Base-by-base conservation (phyloP, 2,113 vertebrate genomes). In the Caranx melampygus region DNA sequence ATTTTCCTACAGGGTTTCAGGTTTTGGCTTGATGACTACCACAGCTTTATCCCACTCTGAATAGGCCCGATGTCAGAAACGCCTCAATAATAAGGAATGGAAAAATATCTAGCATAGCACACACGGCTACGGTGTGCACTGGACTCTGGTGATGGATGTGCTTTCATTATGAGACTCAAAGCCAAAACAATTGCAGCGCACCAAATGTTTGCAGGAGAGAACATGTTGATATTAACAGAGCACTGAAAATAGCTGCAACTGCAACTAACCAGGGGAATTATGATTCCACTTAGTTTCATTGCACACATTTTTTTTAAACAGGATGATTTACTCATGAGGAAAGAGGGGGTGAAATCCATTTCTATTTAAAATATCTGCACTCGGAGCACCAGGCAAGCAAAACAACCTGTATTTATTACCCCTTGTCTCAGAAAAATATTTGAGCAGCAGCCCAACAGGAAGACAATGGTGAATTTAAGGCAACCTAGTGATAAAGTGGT, bases 391-490 rank as follows among this genome's bases (percentile, higher is more conserved):
- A 75, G 82, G 70, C 77, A 77, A 64, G 83, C 77, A 67, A 64
- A 84, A 77, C 80, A 65, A 85, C 62, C 72, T 70, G 49, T 89
- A 92, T 91, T 92, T 92, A 90, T 80, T 78, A 63, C 87, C 31
- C 52, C 77, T 70, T 73, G 71, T 83, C 83, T 82, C 55, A 81
- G 60, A 61, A 47, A 87, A 87, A 62, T 85, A 86, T 86, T 84
- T 79, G 63, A 81, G 60, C 57, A 34, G 52, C 14, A 72, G 78
- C 74, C 81, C 49, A 81, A 72, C 72, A 81, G 72, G 74, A 86
- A 85, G 73, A 82, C 54, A 51, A 78, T 60, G 20, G 49, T 68
- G 57, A 60, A 78, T 78, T 79, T 65, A 26, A 80, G 73, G 64
- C 37, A 72, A 73, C 52, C 18, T 18, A 54, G n/a, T 58, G 59